Conservation (phyloP, 2,888 invertebrate genomes). For the Cryptops parisi region DNA sequence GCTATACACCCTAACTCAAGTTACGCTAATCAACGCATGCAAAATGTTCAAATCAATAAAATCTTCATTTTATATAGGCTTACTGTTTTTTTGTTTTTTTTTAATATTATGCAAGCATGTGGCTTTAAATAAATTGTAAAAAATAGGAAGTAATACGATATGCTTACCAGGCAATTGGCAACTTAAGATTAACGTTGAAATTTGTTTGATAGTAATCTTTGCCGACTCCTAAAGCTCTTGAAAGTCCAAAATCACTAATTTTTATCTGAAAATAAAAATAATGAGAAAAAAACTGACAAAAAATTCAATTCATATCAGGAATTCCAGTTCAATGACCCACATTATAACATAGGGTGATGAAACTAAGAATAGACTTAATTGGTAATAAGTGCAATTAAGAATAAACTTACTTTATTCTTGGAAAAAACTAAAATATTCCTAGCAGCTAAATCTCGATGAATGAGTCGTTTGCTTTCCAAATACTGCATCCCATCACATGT, state of each 20-base stretch:
- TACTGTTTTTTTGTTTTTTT: too few relatives aligned
- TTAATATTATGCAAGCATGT: too few relatives aligned
- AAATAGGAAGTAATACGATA: background rate
- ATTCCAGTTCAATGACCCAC: too few relatives aligned
- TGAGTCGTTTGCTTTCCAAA: constrained; percentile 85
- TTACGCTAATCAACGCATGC: too few relatives aligned
- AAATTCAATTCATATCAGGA: too few relatives aligned
- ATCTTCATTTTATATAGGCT: too few relatives aligned
- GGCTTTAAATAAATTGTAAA: background rate
- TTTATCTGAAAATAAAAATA: constrained; percentile 44
- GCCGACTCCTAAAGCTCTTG: constrained; percentile 86
- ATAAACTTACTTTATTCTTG: constrained; percentile 55
- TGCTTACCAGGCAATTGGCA: constrained; percentile 89
- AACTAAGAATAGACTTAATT: too few relatives aligned
- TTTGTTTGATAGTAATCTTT: constrained; percentile 99
- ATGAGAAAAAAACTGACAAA: constrained; percentile 11
- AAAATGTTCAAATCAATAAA: too few relatives aligned
- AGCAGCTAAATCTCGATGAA: constrained; percentile 94
- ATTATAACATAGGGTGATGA: too few relatives aligned
- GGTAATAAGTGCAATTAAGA: background rate
- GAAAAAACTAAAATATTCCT: constrained; percentile 95
- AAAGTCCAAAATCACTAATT: constrained; percentile 95
- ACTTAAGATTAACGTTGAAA: constrained; percentile 88
- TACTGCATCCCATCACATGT: constrained; percentile 98
- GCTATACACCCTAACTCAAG: too few relatives aligned